These are phyloP conservation scores for Latrodectus elegans DNA, from an alignment of 2,888 invertebrate species.

Conservation along the genomic window DNA sequence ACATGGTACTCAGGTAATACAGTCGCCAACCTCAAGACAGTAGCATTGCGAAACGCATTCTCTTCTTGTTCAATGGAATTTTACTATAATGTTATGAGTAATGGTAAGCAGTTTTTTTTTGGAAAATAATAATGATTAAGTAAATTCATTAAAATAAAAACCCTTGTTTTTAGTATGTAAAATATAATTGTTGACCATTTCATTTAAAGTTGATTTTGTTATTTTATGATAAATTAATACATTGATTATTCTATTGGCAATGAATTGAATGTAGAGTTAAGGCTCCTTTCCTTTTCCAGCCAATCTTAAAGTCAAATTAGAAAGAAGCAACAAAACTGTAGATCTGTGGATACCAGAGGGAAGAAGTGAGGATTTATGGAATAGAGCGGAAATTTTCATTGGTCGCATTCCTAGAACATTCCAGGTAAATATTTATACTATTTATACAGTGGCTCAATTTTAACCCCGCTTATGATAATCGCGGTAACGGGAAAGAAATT, in stretches of 20 bases:
- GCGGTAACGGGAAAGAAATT: too few species aligned
- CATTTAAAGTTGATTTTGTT: too few species aligned
- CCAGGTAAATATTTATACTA: slow-evolving; percentile 11
- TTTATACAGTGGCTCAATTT: neutral
- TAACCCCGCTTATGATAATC: too few species aligned
- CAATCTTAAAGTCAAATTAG: slow-evolving; percentile 16
- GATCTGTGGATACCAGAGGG: slow-evolving; percentile 44
- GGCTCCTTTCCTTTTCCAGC: slow-evolving; percentile 1
- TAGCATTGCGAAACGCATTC: slow-evolving; percentile 28
- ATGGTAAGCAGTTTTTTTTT: slow-evolving; percentile 31
- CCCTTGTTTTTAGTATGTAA: neutral
- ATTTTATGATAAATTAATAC: too few species aligned
- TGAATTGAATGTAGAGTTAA: neutral
- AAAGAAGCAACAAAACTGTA: slow-evolving; percentile 33
- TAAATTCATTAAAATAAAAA: neutral
- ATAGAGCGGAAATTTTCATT: slow-evolving; percentile 19
- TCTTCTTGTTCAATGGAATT: slow-evolving; percentile 54
- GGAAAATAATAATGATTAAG: neutral
- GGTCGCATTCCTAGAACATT: slow-evolving; percentile 44
- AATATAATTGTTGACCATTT: neutral
- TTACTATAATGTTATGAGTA: slow-evolving; percentile 44
- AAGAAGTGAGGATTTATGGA: slow-evolving; percentile 39
- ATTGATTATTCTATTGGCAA: too few species aligned
- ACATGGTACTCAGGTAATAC: neutral
- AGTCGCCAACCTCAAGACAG: slow-evolving; percentile 13